Base-by-base conservation (phyloP, 2,797 vertebrate species). In the Selene dorsalis region DNA sequence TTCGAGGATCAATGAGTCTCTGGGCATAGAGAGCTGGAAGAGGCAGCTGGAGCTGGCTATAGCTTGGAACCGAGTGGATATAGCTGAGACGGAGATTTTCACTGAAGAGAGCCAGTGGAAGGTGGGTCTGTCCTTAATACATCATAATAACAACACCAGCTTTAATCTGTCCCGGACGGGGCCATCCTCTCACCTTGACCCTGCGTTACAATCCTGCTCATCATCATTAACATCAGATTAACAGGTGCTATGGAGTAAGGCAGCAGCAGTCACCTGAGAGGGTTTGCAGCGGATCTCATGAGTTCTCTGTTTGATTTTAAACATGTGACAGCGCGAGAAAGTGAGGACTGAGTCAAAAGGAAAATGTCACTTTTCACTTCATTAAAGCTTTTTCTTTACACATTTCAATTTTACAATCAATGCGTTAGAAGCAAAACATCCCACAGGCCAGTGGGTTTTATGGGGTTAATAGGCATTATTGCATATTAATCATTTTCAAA, bases 61-160 rank as follows among this genome's bases (percentile, higher is more conserved):
- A 71, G 96, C 96, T 48, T 99, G 98, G 98, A 97, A 98, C 86
- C 93, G 97, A 1, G 96, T 97, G 71, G 98, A 99, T 92, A 97
- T 99, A 9, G 98, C 98, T 28, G 89, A 95, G 82, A 96, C 95
- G 0, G 96, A 99, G 92, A 98, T 99, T 87, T 99, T 99, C 88
- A 97, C 96, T 0, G 97, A 97, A 0, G 95, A 99, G 87, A 94
- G 95, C 0, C 96, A 96, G 72, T 98, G 97, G 97, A 96, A 97
- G 95, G 98, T 98, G 26, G 18, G 70, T 82, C 57, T 2, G 0
- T 16, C 9, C n/a, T 0, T 24, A 53, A 22, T 4, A 39, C 45
- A 63, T 10, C 18, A 12, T 2, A 63, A 38, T 2, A 69, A 43
- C 22, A 22, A 22, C 56, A 75, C 16, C 12, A 52, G 16, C 11